phyloP scores from a whole-genome alignment of 2,113 vertebrate species.

The Cepphus grylle region DNA sequence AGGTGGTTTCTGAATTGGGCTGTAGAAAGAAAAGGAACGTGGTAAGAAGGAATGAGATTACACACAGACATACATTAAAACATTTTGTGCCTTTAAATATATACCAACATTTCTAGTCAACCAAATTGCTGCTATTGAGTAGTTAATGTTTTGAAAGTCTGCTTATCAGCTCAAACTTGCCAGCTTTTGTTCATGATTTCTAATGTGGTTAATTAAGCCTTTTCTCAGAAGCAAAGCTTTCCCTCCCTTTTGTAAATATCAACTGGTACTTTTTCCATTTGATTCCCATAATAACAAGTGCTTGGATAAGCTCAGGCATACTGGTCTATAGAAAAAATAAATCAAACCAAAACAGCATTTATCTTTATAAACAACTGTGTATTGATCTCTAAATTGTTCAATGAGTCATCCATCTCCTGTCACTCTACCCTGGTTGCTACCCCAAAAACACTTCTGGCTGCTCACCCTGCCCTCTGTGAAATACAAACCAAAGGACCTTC shows the following conservation, averaged over 20 bases:
- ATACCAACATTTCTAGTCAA: background rate
- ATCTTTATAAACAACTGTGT: background rate
- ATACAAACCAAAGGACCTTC: background rate
- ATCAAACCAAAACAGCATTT: background rate
- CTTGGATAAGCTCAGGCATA: background rate
- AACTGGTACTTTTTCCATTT: background rate
- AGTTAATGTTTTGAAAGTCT: background rate
- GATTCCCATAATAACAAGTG: background rate
- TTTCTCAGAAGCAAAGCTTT: background rate
- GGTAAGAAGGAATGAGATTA: background rate
- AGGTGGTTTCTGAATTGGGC: background rate
- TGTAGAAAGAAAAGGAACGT: background rate
- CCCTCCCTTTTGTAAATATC: background rate
- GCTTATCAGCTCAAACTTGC: background rate
- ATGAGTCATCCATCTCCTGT: rapidly evolving
- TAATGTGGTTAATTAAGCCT: background rate
- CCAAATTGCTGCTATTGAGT: background rate
- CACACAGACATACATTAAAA: background rate
- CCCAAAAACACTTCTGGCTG: background rate
- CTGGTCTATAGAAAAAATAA: rapidly evolving
- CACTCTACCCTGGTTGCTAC: background rate
- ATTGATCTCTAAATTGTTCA: background rate
- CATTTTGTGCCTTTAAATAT: background rate
- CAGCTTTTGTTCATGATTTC: background rate
- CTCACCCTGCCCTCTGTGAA: background rate